phyloP scores from a whole-genome alignment of 1,140 invertebrate species.

The Apis cerana region DNA sequence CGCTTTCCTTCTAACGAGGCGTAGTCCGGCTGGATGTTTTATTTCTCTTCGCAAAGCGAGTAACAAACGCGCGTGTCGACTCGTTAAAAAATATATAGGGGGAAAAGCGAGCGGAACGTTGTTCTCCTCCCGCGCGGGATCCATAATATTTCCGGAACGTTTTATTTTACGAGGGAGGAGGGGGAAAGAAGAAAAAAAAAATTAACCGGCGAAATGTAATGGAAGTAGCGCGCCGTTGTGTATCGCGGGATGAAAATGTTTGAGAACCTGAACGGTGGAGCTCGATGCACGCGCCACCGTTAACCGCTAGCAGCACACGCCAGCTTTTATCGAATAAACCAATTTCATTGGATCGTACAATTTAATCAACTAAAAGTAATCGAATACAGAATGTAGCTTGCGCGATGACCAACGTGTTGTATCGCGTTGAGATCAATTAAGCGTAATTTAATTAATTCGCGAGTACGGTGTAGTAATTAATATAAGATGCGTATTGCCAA shows the following conservation, averaged over 20 bases:
- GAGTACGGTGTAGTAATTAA: constrained; percentile 31
- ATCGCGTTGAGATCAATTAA: constrained; percentile 26
- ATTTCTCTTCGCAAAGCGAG: neutral
- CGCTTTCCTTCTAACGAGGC: constrained; percentile 26
- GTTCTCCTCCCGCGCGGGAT: too few species aligned
- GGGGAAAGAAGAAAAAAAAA: neutral
- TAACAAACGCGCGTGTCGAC: neutral
- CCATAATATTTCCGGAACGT: too few species aligned
- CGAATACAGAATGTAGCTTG: constrained; percentile 11
- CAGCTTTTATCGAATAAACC: constrained; percentile 47
- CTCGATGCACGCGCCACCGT: neutral
- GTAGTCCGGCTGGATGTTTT: neutral
- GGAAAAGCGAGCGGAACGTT: neutral
- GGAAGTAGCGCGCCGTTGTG: neutral
- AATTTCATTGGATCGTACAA: constrained; percentile 44
- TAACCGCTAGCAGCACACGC: constrained; percentile 1
- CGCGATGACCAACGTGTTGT: neutral
- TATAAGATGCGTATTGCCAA: constrained; percentile 23
- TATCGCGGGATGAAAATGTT: neutral
- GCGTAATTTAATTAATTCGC: constrained; percentile 38
- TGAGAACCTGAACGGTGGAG: neutral
- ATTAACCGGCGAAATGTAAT: neutral
- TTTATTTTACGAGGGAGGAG: too few species aligned
- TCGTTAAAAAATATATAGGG: neutral
- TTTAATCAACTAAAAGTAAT: constrained; percentile 51